These are phyloP conservation scores for Panopea generosa DNA, from an alignment of 2,888 invertebrate species.

Conservation along the genomic window DNA sequence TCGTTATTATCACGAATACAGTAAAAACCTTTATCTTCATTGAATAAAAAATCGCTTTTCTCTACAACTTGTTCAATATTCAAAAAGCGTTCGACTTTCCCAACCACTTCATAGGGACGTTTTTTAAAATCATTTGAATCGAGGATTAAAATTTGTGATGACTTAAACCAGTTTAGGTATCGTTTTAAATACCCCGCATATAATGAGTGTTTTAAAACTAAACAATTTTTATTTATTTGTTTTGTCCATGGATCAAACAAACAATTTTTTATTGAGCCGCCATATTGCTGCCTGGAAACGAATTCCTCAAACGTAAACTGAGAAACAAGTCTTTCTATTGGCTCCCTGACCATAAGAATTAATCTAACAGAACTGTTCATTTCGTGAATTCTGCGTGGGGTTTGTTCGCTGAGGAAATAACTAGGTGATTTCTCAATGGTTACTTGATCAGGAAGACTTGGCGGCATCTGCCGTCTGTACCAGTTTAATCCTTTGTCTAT, in stretches of 20 bases:
- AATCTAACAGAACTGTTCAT: conserved; percentile 96
- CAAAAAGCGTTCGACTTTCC: conserved; percentile 76
- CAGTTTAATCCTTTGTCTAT: conserved; percentile 96
- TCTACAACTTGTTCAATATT: conserved; percentile 69
- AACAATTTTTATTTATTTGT: conserved; percentile 83
- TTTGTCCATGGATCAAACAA: conserved; percentile 62
- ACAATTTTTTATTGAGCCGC: conserved; percentile 29
- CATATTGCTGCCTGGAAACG: conserved; percentile 72
- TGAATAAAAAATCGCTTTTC: conserved; percentile 96
- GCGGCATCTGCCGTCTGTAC: conserved; percentile 95
- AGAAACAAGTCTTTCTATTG: conserved; percentile 97
- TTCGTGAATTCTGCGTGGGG: conserved; percentile 95
- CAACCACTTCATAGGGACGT: conserved; percentile 73
- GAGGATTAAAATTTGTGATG: conserved; percentile 95
- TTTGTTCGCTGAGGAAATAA: conserved; percentile 97
- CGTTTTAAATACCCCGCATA: conserved; percentile 90
- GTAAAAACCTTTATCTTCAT: conserved; percentile 97
- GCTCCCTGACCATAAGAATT: conserved; percentile 96
- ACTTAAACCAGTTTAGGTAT: conserved; percentile 96
- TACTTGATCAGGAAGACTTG: conserved; percentile 93
- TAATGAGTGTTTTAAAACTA: conserved; percentile 82
- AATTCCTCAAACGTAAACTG: conserved; percentile 91
- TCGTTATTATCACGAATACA: conserved; percentile 88
- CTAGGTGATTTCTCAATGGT: conserved; percentile 99
- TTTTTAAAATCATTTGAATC: conserved; percentile 86